A percentile compares a stretch with the other conserved stretches of the same genome.
Evolutionary conservation across 30 jellyfish, hydroid and myxozoan genomes (phyloP).

Genomic region (Turritopsis rubra): DNA sequence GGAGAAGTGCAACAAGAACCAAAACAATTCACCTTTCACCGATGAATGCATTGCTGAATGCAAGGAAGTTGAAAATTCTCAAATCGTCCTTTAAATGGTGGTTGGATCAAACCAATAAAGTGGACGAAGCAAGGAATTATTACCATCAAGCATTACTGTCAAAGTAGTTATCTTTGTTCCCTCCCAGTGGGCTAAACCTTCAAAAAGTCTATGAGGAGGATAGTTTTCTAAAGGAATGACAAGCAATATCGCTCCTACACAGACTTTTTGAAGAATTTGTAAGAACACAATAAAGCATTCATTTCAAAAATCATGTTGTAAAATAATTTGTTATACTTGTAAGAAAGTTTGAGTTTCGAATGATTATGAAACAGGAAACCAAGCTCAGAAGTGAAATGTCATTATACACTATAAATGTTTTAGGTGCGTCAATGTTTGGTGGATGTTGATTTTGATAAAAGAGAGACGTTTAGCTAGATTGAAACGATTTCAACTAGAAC

Average conservation of each 20-base stretch:
- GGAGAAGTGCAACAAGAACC: neutral
- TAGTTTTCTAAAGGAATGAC: too few species aligned
- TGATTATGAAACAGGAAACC: too few species aligned
- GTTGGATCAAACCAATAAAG: neutral
- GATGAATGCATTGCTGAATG: neutral
- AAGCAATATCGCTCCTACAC: too few species aligned
- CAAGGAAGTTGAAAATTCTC: neutral
- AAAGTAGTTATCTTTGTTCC: neutral
- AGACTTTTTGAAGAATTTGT: too few species aligned
- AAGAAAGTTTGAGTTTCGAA: too few species aligned
- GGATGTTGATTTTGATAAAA: neutral
- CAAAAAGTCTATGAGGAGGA: too few species aligned
- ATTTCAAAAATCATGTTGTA: too few species aligned
- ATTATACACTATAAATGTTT: too few species aligned
- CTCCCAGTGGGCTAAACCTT: too few species aligned
- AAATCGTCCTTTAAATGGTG: neutral
- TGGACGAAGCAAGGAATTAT: neutral
- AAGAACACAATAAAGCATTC: too few species aligned
- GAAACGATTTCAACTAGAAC: neutral
- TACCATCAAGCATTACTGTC: neutral
- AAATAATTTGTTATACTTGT: too few species aligned
- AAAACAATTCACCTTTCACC: neutral
- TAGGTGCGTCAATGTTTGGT: neutral
- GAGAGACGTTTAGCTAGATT: neutral
- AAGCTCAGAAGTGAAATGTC: too few species aligned